Base-by-base conservation (phyloP, 1,140 invertebrate genomes). In the Diorhabda carinulata region DNA sequence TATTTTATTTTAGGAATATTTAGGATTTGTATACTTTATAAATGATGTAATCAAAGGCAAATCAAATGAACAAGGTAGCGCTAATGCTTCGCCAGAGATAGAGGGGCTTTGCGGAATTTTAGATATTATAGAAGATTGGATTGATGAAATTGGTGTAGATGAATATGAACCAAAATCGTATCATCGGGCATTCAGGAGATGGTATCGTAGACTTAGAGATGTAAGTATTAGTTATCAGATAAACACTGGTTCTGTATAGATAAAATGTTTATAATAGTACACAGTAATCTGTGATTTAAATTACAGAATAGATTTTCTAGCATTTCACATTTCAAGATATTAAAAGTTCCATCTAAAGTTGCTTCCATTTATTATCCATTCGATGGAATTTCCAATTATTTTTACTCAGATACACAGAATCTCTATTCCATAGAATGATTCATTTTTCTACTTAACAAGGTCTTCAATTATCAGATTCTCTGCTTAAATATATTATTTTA, bases 141-240 rank as follows among this genome's bases (percentile, higher is more conserved):
- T 98, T 69, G 89, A 92, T 77, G 89, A 96, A 73, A 93, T 90
- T 73, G 95, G 95, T 57, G 94, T 96, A 0, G 85, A 96, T 62
- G 92, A 98, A 72, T 95, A 98, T 78, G 95, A 96, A 2, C 95
- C 98, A 81, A 84, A 97, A 72, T 98, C 98, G 88, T 97, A 97
- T 7, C 98, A 99, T 80, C 92, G 92, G 81, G 93, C 97, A 2
- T 99, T 96, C 81, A 86, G 91, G 73, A 86, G 84, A 43, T 99
- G 94, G 91, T 90, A 92, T 72, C 78, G 84, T n/a, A 89, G 87
- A 81, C 79, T 99, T n/a, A 87, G 89, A 78, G 82, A 90, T 79
- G 94, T 94, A 82, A 81, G 81, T 68, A 43, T 58, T 52, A 52
- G 45, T 6, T 25, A 25, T 25, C 25, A 25, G 25, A 25, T 25